Conservation (phyloP, 1,140 invertebrate genomes). For the Planococcus citri region DNA sequence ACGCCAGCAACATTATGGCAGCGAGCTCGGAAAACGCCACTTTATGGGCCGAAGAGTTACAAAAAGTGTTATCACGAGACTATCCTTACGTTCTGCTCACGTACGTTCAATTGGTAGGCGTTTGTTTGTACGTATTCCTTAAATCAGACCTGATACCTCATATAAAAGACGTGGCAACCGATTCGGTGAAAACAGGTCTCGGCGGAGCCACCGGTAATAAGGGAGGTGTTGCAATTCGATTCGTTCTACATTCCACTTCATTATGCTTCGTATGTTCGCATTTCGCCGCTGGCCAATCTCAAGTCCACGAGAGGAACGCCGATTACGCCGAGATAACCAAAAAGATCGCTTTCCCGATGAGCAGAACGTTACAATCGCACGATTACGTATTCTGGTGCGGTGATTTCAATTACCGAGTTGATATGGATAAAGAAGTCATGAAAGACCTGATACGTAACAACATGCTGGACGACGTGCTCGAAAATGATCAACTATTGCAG, state of each 20-base stretch:
- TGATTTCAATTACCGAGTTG: slow-evolving; percentile 98
- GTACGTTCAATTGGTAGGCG: slow-evolving; percentile 93
- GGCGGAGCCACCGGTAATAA: slow-evolving; percentile 93
- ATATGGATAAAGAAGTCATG: slow-evolving; percentile 89
- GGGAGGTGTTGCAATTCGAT: slow-evolving; percentile 88
- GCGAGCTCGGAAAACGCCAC: slow-evolving; percentile 85
- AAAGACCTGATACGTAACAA: slow-evolving; percentile 68
- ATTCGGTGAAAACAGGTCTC: slow-evolving; percentile 94
- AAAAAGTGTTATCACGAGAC: slow-evolving; percentile 81
- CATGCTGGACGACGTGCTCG: slow-evolving; percentile 64
- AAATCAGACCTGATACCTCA: slow-evolving; percentile 71
- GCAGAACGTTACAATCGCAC: slow-evolving; percentile 79
- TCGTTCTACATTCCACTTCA: slow-evolving; percentile 83
- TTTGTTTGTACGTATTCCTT: slow-evolving; percentile 92
- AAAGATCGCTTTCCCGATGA: slow-evolving; percentile 87
- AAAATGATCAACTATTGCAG: slow-evolving; percentile 77
- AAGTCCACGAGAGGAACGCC: slow-evolving; percentile 88
- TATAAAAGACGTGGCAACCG: slow-evolving; percentile 83
- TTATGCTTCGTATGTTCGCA: slow-evolving; percentile 97
- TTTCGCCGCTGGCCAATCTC: slow-evolving; percentile 95
- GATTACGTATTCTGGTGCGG: slow-evolving; percentile 99
- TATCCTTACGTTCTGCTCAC: slow-evolving; percentile 82
- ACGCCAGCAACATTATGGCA: slow-evolving; percentile 95
- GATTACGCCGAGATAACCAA: slow-evolving; percentile 92
- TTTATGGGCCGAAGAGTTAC: slow-evolving; percentile 88